Base-by-base conservation (phyloP, 64 coral and sea anemone species). In the Montipora foliosa region DNA sequence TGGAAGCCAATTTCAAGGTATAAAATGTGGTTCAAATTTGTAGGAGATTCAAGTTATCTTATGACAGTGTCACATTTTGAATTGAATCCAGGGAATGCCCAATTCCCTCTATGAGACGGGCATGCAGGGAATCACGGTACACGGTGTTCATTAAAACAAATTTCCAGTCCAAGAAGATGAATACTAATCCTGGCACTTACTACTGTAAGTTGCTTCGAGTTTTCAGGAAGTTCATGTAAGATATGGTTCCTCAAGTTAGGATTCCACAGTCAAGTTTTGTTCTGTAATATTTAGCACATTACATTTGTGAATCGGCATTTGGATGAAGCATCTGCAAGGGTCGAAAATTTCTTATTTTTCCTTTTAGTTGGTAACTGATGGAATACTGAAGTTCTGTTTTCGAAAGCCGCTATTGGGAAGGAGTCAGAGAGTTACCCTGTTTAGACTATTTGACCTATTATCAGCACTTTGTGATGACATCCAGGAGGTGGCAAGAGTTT, bases 321-420 rank as follows among this genome's bases (percentile, higher is more conserved):
- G 66, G 66, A 68, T 68, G 66, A 68, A 68, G 66, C 19, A 68
- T 68, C 12, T 68, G 66, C 66, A 14, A 68, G 12, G 13, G 67
- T 53, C 4, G 8, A 53, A 53, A 53, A 53, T 53, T 53, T 53
- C 51, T 53, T 53, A 53, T 53, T 53, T 53, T 53, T 53, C 51
- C 51, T 53, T 53, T 53, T 53, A 53, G 51, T 53, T 53, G 51
- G 51, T 53, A 53, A 53, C 51, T 44, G 84, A 88, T 79, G 92
- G 92, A 9, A 94, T 94, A 46, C n/a, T 94, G 47, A 94, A 94
- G 77, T 94, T 88, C 53, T 88, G 84, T 61, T 48, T 94, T 17
- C 45, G 16, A 15, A 68, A 80, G 51, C 44, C 17, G 15, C 85
- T 94, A 16, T 75, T 75, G 74, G 84, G 92, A 52, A 58, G 22